phyloP scores from a whole-genome alignment of 2,888 invertebrate species.

The Gryllus longicercus region DNA sequence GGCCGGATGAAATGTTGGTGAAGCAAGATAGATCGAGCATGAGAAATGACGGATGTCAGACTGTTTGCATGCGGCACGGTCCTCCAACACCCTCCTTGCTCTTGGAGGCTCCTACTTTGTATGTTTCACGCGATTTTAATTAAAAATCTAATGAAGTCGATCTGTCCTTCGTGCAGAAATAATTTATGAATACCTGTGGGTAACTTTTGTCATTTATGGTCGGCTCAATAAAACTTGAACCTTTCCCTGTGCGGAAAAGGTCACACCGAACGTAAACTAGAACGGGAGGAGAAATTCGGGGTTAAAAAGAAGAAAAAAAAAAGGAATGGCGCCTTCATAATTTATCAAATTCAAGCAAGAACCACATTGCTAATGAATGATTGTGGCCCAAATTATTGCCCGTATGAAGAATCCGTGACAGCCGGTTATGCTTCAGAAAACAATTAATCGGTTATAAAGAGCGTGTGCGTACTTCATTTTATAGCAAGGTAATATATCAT shows the following conservation, averaged over 20 bases:
- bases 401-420: not conserved
- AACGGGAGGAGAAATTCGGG: not conserved
- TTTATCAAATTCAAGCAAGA: not conserved
- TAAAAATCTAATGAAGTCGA: not conserved
- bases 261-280: not conserved
- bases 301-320: not conserved
- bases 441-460: not conserved
- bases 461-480: not conserved
- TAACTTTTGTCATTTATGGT: no score
- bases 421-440: not conserved
- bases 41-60: no score
- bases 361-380: constrained; percentile 17
- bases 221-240: not conserved
- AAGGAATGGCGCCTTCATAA: not conserved
- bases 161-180: not conserved
- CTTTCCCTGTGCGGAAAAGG: not conserved
- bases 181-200: not conserved
- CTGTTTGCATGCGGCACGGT: no score
- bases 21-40: no score
- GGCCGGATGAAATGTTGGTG: no score
- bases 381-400: not conserved
- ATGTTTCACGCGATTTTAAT: not conserved
- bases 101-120: not conserved
- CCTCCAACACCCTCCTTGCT: no score
- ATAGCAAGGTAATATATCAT: constrained; percentile 17